A percentile compares a stretch with the other conserved stretches of the same genome.
Conservation (phyloP, 2,888 invertebrate species). For the Steinernema scapterisci region DNA sequence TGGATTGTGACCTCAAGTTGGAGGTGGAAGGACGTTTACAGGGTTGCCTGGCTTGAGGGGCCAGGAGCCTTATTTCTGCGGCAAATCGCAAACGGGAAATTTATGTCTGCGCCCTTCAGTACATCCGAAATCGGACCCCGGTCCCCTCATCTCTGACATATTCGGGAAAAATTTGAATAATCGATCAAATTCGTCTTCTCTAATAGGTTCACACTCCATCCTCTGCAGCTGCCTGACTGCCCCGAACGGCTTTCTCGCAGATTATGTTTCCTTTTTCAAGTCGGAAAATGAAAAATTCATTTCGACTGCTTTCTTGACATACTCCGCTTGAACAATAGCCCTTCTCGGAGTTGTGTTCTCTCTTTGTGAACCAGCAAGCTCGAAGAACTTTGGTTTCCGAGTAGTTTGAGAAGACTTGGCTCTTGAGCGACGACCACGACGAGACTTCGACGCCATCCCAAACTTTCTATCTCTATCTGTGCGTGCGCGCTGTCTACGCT, state of each 20-base stretch:
- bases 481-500: background rate
- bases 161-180: slow-evolving; percentile 13
- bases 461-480: background rate
- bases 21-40: no score
- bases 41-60: no score
- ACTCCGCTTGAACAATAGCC: background rate
- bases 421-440: background rate
- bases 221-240: background rate
- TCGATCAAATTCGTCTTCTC: background rate
- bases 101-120: no score
- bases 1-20: no score
- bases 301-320: background rate
- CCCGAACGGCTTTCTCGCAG: background rate
- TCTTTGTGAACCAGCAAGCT: no score
- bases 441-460: background rate
- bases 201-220: background rate
- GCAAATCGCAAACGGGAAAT: no score
- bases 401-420: no score
- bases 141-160: background rate
- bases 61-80: no score
- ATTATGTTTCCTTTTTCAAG: slow-evolving; percentile 15
- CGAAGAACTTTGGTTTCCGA: no score
- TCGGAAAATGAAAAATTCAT: slow-evolving; percentile 13
- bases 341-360: no score
- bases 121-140: no score